Evolutionary conservation across 2,888 invertebrate genomes (phyloP), one percentile per base, ranked within the genome.

Genomic region (Arctia plantaginis): DNA sequence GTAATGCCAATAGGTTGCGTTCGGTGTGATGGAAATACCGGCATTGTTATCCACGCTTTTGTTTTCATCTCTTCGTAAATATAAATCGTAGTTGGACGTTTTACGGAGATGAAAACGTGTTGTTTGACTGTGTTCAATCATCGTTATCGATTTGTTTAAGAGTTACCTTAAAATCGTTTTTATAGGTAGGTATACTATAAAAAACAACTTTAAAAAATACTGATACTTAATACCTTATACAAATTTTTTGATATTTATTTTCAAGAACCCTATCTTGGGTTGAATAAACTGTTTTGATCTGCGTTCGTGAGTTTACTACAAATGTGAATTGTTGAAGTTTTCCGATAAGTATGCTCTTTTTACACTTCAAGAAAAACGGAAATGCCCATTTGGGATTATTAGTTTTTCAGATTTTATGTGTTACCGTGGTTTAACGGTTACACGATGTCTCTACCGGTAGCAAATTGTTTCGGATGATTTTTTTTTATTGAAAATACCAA

Each of bases 1-100:
- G 82, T 79, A 55, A 76, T 76, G 74, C 76, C 78, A 82, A 83
- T 84, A 80, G 78, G 75, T 64, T 75, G 76, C 73, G 77, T 65
- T 72, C 68, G 51, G 65, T 15, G 66, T 72, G 78, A 75, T 73
- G 76, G 77, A 75, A 82, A 78, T 74, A 72, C 68, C 62, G 33
- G 73, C 71, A 72, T 79, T 79, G 70, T 79, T 65, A 71, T 71
- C 75, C 66, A 68, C 23, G 71, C 47, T 74, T 78, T 82, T 84
- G 74, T 82, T 79, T 75, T 84, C 76, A 78, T 77, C 67, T 71
- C 55, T 77, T 70, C 35, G 72, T 27, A 67, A 39, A 66, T 77
- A 76, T 79, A 74, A 70, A 74, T 68, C 68, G 72, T 23, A 67
- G 51, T 72, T 66, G 47, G 33, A 59, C 20, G 41, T 20, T 59